Evolutionary conservation across 2,888 invertebrate genomes (phyloP).

Genomic region (Hemicrepidius hirtus): DNA sequence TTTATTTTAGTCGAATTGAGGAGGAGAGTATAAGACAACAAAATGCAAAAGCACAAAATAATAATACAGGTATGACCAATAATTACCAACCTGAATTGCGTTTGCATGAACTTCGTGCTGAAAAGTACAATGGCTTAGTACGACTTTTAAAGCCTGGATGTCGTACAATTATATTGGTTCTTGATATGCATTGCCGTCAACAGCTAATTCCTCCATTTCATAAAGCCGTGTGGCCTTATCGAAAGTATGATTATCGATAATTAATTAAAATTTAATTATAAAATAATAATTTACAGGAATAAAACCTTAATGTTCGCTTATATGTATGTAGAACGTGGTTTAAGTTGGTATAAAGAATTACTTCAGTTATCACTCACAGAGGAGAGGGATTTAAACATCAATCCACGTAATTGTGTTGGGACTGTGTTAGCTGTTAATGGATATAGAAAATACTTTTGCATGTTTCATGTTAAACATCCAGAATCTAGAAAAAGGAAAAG

Average conservation of each 20-base stretch:
- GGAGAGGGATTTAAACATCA: slow-evolving; percentile 88
- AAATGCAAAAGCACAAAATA: slow-evolving; percentile 72
- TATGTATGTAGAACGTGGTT: slow-evolving; percentile 92
- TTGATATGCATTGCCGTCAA: slow-evolving; percentile 91
- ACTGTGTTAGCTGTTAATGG: slow-evolving; percentile 97
- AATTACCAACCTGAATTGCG: slow-evolving; percentile 80
- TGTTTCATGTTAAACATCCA: slow-evolving; percentile 98
- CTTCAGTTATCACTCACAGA: slow-evolving; percentile 91
- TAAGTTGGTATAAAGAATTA: slow-evolving; percentile 95
- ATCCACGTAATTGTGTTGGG: slow-evolving; percentile 97
- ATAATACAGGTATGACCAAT: slow-evolving; percentile 62
- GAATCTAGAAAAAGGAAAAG: slow-evolving; percentile 79
- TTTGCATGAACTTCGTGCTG: slow-evolving; percentile 93
- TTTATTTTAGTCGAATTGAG: slow-evolving; percentile 74
- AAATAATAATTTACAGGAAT: slow-evolving; percentile 79
- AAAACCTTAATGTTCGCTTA: slow-evolving; percentile 97
- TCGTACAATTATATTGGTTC: slow-evolving; percentile 91
- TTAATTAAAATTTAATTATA: neutral
- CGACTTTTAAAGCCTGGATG: slow-evolving; percentile 95
- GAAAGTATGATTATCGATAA: slow-evolving; percentile 80
- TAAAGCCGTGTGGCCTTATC: slow-evolving; percentile 95
- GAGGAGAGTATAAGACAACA: slow-evolving; percentile 76
- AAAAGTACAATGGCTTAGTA: slow-evolving; percentile 96
- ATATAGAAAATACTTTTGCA: slow-evolving; percentile 97
- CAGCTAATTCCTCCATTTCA: slow-evolving; percentile 94